phyloP scores from a whole-genome alignment of 2,888 invertebrate genomes.

The Stegophylla sp. region DNA sequence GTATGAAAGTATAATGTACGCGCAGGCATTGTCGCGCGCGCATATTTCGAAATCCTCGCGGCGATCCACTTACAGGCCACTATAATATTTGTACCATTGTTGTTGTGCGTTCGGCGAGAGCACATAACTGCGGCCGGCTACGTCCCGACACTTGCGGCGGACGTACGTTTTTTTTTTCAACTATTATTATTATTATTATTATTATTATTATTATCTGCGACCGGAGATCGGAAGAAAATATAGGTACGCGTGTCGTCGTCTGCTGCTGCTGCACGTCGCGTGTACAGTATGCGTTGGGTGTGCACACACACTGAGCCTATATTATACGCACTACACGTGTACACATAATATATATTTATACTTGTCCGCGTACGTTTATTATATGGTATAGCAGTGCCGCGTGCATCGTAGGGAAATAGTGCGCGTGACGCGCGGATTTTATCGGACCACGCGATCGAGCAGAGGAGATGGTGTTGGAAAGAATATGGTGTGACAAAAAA shows the following conservation, averaged over 20 bases:
- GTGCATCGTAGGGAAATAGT: background rate
- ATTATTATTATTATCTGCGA: conserved; percentile 34
- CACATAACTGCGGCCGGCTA: conserved; percentile 10
- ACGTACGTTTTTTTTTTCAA: conserved; percentile 5
- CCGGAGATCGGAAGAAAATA: conserved; percentile 52
- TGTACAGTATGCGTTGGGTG: background rate
- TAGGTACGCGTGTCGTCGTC: conserved; percentile 3
- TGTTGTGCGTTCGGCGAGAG: background rate
- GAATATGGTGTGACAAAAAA: conserved; percentile 16
- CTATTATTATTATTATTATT: conserved; percentile 17
- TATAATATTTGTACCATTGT: conserved; percentile 59
- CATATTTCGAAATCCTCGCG: conserved; percentile 56
- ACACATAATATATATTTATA: no score
- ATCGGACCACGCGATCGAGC: conserved; percentile 27
- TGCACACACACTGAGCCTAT: no score
- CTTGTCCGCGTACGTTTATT: no score
- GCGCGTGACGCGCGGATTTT: conserved; percentile 40
- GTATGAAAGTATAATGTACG: background rate
- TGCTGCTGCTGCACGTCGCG: background rate
- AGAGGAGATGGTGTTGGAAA: conserved; percentile 8
- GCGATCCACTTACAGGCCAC: conserved; percentile 58
- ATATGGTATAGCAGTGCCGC: background rate
- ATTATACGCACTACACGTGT: no score
- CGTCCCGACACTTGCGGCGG: conserved; percentile 18
- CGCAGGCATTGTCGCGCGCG: conserved; percentile 41